Base-by-base conservation (phyloP, 2,888 invertebrate genomes). In the Xanthia togata region DNA sequence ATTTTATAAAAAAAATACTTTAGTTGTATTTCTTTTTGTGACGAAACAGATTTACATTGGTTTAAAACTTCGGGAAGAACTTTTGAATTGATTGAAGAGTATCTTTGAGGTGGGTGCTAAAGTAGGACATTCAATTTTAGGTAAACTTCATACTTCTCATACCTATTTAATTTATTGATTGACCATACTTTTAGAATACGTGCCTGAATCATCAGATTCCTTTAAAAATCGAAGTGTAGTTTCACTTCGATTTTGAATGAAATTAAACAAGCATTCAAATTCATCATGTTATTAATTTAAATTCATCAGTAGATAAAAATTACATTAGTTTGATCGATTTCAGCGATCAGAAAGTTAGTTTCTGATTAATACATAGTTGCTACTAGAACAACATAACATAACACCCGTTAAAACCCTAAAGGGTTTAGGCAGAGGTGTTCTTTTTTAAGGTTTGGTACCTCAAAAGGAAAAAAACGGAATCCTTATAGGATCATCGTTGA, bases 1-100 rank as follows among this genome's bases (percentile, higher is more conserved):
- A 86, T 64, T 38, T 50, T 23, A 41, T 68, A 74, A 55, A 31
- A n/a, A 69, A 41, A 8, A n/a, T 53, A n/a, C 0, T 23, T 50
- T 14, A 38, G 20, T 47, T 44, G 26, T 8, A 64, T 64, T 12
- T 44, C 1, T 26, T 47, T 31, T 31, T 23, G 6, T 1, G 20
- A 12, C 6, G 6, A 26, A 26, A 26, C 26, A 65, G 12, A 20
- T 31, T 65, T 20, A 44, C 6, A 26, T 26, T 2, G 12, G 26
- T 65, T 65, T 44, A 5, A 44, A 20, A 44, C 12, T 47, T 65
- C 26, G 26, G 26, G 3, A 20, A 12, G 6, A 44, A 26, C 12
- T 20, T 26, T 26, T 26, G 64, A 64, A 17, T 41, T n/a, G 1
- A 38, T 63, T 38, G n/a, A 38, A 38, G 6, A 35, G 12, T 20